phyloP scores from a whole-genome alignment of 2,888 invertebrate genomes.

The Lordiphosa fenestrarum region DNA sequence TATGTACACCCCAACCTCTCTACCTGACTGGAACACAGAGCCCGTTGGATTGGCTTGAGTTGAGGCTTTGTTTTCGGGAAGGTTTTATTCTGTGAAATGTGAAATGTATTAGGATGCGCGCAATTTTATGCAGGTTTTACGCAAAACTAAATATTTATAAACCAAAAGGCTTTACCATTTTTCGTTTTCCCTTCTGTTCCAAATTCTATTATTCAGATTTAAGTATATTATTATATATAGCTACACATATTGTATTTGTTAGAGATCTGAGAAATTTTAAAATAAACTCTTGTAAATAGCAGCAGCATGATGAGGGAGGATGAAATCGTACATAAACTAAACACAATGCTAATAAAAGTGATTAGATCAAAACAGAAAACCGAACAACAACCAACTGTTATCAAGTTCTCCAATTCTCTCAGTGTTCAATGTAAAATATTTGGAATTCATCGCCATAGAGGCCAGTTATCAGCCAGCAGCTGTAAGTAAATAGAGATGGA shows the following conservation, averaged over 20 bases:
- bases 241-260: constrained; percentile 59
- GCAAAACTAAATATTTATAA: constrained; percentile 16
- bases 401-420: neutral
- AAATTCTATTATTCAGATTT: constrained; percentile 41
- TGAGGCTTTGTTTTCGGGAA: neutral
- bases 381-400: constrained; percentile 7
- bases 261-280: constrained; percentile 61
- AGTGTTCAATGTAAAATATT: constrained; percentile 68
- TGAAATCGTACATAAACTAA: constrained; percentile 59
- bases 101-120: constrained; percentile 13
- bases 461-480: constrained; percentile 78
- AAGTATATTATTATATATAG: constrained; percentile 39
- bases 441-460: constrained; percentile 76
- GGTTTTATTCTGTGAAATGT: constrained; percentile 24
- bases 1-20: neutral
- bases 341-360: constrained; percentile 44
- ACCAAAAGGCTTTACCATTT: constrained; percentile 30
- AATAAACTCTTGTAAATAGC: constrained; percentile 67
- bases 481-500: constrained; percentile 39
- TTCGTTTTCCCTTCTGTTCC: constrained; percentile 35
- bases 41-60: neutral
- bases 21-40: neutral
- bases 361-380: constrained; percentile 24
- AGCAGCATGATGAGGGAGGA: constrained; percentile 42
- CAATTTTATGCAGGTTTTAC: constrained; percentile 28